These are phyloP conservation scores for Cerastoderma edule DNA, from an alignment of 2,888 invertebrate genomes.

Conservation along the genomic window DNA sequence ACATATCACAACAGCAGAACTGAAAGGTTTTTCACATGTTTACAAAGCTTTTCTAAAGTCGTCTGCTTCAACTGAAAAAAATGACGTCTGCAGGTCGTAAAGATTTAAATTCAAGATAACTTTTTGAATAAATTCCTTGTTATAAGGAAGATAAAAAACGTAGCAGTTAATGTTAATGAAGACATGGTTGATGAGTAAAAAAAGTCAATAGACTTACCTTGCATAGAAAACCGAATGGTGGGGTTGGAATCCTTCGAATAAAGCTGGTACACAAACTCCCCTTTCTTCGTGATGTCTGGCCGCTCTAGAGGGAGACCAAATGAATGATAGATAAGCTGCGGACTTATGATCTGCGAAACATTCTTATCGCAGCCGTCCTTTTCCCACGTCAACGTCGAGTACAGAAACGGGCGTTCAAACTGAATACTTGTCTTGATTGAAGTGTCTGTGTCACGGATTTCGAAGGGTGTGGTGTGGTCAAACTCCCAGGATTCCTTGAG, in stretches of 20 bases:
- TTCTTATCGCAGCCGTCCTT: slow-evolving; percentile 73
- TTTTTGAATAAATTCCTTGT: too few relatives aligned
- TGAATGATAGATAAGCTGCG: slow-evolving; percentile 69
- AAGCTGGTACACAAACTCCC: slow-evolving; percentile 72
- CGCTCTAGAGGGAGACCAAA: slow-evolving; percentile 63
- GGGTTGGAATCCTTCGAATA: slow-evolving; percentile 68
- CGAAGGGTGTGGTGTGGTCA: slow-evolving; percentile 50
- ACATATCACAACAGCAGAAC: too few relatives aligned
- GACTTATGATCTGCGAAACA: slow-evolving; percentile 71
- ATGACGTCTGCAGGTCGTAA: too few relatives aligned
- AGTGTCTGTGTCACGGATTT: slow-evolving; percentile 33
- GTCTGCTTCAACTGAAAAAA: too few relatives aligned
- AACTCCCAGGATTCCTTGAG: slow-evolving; percentile 68
- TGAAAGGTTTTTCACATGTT: too few relatives aligned
- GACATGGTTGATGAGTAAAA: too few relatives aligned
- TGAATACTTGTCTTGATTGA: slow-evolving; percentile 70
- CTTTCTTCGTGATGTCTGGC: slow-evolving; percentile 44
- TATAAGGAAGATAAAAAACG: too few relatives aligned
- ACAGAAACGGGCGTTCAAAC: slow-evolving; percentile 79
- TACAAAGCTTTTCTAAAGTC: too few relatives aligned
- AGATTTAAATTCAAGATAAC: too few relatives aligned
- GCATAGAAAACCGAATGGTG: slow-evolving; percentile 74
- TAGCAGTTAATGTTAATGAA: too few relatives aligned
- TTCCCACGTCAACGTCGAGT: slow-evolving; percentile 72
- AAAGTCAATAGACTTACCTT: slow-evolving; percentile 67